These are phyloP conservation scores for Archips xylosteana DNA, from an alignment of 2,888 invertebrate genomes.

Conservation along the genomic window DNA sequence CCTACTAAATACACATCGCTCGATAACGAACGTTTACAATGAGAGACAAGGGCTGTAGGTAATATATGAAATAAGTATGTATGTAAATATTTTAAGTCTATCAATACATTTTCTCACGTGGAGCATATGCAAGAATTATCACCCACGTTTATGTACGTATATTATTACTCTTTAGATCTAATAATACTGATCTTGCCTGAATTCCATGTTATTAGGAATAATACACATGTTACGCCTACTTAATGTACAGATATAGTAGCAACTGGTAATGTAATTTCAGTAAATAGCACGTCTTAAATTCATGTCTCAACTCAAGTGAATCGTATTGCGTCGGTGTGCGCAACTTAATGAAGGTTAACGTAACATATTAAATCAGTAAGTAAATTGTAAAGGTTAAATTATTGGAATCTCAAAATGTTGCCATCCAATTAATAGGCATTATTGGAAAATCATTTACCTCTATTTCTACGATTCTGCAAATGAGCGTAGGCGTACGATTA, in stretches of 20 bases:
- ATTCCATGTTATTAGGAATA: background rate
- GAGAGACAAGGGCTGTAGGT: constrained; percentile 11
- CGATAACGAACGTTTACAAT: constrained; percentile 12
- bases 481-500: background rate
- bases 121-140: background rate
- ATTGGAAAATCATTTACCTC: background rate
- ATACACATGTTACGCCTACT: background rate
- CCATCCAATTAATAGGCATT: background rate
- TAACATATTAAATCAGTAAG: background rate
- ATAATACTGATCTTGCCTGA: background rate
- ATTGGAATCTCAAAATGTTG: background rate
- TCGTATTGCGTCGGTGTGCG: background rate
- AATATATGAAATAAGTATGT: background rate
- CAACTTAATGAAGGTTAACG: background rate
- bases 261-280: background rate
- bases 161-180: background rate
- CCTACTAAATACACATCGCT: constrained; percentile 10
- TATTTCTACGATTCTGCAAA: background rate
- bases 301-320: background rate
- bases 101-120: background rate
- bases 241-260: background rate
- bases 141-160: background rate
- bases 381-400: background rate
- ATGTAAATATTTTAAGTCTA: background rate
- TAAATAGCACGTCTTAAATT: background rate